Conservation (phyloP, 2,797 vertebrate species). For the Clarias fuscus region DNA sequence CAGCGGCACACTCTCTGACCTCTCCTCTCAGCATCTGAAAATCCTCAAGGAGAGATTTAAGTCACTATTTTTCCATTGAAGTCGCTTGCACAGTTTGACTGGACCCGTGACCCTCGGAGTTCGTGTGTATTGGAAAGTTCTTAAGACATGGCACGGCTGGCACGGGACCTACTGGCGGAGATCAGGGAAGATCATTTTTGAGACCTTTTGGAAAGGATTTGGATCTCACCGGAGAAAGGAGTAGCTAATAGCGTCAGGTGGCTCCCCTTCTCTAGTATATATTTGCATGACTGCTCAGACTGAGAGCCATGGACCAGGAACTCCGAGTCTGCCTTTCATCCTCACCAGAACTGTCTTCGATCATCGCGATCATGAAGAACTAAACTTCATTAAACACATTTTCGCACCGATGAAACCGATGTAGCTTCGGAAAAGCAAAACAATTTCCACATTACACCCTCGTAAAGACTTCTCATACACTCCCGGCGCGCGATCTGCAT, state of each 20-base stretch:
- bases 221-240: constrained; percentile 19
- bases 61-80: too few relatives aligned
- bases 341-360: too few relatives aligned
- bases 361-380: too few relatives aligned
- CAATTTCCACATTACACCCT: background rate
- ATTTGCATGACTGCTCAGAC: constrained; percentile 19
- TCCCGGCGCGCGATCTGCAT: background rate
- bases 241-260: constrained; percentile 27
- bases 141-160: constrained; percentile 29
- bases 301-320: constrained; percentile 18
- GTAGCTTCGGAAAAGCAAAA: background rate
- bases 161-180: constrained; percentile 35
- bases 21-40: too few relatives aligned
- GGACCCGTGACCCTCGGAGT: constrained; percentile 35
- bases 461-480: background rate
- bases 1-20: too few relatives aligned
- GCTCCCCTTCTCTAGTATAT: constrained; percentile 12
- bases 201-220: constrained; percentile 28
- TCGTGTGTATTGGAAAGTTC: constrained; percentile 32
- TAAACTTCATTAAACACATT: too few relatives aligned
- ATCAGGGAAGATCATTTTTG: constrained; percentile 9
- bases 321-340: constrained; percentile 7
- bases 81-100: too few relatives aligned
- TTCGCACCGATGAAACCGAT: too few relatives aligned
- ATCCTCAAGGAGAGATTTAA: too few relatives aligned